Base-by-base conservation (phyloP, 2,797 vertebrate species). In the Psittacula derbiana region DNA sequence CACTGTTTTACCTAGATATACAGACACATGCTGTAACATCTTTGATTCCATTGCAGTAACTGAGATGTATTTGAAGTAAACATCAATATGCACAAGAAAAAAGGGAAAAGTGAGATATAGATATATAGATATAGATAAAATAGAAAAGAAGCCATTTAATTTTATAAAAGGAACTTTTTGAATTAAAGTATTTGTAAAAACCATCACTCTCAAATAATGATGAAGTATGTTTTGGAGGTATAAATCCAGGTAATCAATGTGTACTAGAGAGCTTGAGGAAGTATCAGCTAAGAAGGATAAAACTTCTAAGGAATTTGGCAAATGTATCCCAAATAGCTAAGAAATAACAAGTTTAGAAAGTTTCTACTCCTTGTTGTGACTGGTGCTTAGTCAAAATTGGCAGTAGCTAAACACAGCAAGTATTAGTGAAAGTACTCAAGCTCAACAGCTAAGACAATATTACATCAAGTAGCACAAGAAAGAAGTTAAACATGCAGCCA, bases 361-460 rank as follows among this genome's bases (percentile, higher is more conserved):
- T 46, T 93, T 91, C 85, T 79, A 57, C 58, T 80, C 73, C 40
- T 44, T 79, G 27, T 50, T 55, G 25, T 41, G 44, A 58, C 46
- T 71, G 49, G 21, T 55, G 28, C 25, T 85, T 74, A 38, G 41
- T 49, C 80, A 58, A 80, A 83, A 95, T 9, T 78, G 74, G 62
- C 57, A 73, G 82, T 19, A 90, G 71, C 52, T 91, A 87, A 72
- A 89, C 28, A 67, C 28, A 93, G 58, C 23, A 91, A 90, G 46
- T 72, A 88, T 65, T 61, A 36, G 65, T 53, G 58, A 86, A 70
- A 86, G 31, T 40, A 70, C 40, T 50, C 50, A 31, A 60, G 49
- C 64, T 93, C 75, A 93, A 79, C 55, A 96, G 80, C 74, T 86
- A 93, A 92, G 30, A 72, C 65, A 97, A 79, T 62, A 69, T 89